phyloP scores from a whole-genome alignment of 2,113 vertebrate species.

The Speoplatyrhinus poulsoni region DNA sequence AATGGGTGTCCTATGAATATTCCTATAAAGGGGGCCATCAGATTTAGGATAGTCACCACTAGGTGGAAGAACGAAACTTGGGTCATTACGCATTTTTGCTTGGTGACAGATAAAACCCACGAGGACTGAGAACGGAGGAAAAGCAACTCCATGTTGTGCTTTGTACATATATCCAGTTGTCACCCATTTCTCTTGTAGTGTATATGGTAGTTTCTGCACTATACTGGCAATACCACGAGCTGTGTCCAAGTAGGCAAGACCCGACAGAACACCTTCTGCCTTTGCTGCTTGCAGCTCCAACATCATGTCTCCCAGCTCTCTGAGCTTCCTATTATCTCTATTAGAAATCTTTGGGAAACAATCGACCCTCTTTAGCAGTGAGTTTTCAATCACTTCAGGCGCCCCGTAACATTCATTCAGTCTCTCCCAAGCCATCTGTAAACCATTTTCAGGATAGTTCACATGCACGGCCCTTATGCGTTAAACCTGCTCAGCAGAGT shows the following conservation, averaged over 20 bases:
- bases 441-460: constrained; percentile 9
- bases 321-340: constrained; percentile 11
- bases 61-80: constrained; percentile 13
- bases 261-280: neutral
- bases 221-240: constrained; percentile 6
- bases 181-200: constrained; percentile 29
- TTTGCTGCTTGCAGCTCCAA: constrained; percentile 10
- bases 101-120: constrained; percentile 5
- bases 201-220: constrained; percentile 22
- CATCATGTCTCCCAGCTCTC: neutral
- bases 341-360: constrained; percentile 9
- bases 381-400: constrained; percentile 10
- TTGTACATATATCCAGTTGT: constrained; percentile 3
- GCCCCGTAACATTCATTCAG: constrained; percentile 12
- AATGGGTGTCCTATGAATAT: constrained; percentile 1
- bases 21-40: neutral
- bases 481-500: too few relatives aligned
- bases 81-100: constrained; percentile 14
- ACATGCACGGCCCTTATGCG: constrained; percentile 15
- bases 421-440: constrained; percentile 8
- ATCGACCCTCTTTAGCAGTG: constrained; percentile 1
- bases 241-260: constrained; percentile 11
- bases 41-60: neutral
- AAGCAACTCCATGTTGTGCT: neutral
- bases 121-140: constrained; percentile 22